phyloP scores from a whole-genome alignment of 2,113 vertebrate genomes.

The Pica pica region DNA sequence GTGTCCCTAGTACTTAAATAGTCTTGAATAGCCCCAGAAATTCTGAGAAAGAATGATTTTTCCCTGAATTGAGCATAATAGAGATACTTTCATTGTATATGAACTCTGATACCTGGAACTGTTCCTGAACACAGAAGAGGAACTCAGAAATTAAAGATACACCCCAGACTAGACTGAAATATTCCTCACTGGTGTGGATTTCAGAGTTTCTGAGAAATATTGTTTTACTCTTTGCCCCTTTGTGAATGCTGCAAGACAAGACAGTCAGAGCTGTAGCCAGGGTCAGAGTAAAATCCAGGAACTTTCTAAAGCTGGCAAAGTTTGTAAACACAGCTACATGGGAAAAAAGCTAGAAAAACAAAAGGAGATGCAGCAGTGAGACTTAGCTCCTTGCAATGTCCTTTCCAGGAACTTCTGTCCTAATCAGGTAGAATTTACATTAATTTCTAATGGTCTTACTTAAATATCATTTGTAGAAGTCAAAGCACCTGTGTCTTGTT shows the following conservation, averaged over 20 bases:
- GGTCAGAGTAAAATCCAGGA: neutral
- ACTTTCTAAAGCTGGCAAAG: neutral
- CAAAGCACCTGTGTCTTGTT: neutral
- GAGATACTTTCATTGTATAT: neutral
- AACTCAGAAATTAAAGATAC: neutral
- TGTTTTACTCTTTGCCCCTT: rapidly evolving
- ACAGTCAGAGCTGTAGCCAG: neutral
- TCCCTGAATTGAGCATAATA: neutral
- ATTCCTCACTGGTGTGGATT: neutral
- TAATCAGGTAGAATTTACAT: neutral
- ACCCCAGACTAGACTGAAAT: neutral
- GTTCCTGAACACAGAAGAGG: neutral
- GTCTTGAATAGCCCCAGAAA: neutral
- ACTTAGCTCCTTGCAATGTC: neutral
- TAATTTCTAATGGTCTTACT: neutral
- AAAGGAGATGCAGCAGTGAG: neutral
- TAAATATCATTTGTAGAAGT: neutral
- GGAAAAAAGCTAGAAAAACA: neutral
- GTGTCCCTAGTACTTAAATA: neutral
- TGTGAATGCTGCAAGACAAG: neutral
- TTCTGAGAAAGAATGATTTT: neutral
- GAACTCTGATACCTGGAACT: neutral
- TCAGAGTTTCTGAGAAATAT: neutral
- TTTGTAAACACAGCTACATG: neutral
- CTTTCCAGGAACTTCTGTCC: neutral